Conservation (phyloP, 2,888 invertebrate genomes). For the Drosophila borealis region DNA sequence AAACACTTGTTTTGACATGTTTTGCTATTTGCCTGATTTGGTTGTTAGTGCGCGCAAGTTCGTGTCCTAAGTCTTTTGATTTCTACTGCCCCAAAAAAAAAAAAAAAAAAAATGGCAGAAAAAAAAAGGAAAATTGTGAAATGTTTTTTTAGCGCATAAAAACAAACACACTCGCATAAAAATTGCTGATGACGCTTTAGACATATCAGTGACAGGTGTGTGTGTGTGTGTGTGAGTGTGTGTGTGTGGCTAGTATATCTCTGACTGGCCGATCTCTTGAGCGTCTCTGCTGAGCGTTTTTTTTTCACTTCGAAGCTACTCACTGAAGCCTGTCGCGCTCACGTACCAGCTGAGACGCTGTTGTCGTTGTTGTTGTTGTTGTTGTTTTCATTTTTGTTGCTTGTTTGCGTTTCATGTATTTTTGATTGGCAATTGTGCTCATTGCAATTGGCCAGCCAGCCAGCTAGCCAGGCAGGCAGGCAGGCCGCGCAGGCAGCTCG, state of each 20-base stretch:
- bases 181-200: slow-evolving; percentile 38
- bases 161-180: background rate
- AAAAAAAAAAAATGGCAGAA: background rate
- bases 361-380: slow-evolving; percentile 7
- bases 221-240: slow-evolving; percentile 12
- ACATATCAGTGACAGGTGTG: slow-evolving; percentile 18
- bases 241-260: slow-evolving; percentile 16
- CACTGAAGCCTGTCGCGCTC: slow-evolving; percentile 65
- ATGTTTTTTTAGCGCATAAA: slow-evolving; percentile 3
- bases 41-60: slow-evolving; percentile 42
- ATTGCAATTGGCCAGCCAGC: slow-evolving; percentile 52
- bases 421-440: slow-evolving; percentile 66
- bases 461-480: slow-evolving; percentile 4
- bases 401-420: slow-evolving; percentile 33
- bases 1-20: background rate
- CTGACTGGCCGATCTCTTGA: slow-evolving; percentile 8
- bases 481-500: slow-evolving; percentile 2
- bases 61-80: slow-evolving; percentile 60
- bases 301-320: slow-evolving; percentile 11
- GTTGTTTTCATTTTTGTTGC: slow-evolving; percentile 10
- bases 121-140: slow-evolving; percentile 19
- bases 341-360: slow-evolving; percentile 11
- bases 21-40: slow-evolving; percentile 3
- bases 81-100: slow-evolving; percentile 3
- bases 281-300: slow-evolving; percentile 7